phyloP scores from a whole-genome alignment of 2,113 vertebrate genomes.

The Megalops atlanticus region DNA sequence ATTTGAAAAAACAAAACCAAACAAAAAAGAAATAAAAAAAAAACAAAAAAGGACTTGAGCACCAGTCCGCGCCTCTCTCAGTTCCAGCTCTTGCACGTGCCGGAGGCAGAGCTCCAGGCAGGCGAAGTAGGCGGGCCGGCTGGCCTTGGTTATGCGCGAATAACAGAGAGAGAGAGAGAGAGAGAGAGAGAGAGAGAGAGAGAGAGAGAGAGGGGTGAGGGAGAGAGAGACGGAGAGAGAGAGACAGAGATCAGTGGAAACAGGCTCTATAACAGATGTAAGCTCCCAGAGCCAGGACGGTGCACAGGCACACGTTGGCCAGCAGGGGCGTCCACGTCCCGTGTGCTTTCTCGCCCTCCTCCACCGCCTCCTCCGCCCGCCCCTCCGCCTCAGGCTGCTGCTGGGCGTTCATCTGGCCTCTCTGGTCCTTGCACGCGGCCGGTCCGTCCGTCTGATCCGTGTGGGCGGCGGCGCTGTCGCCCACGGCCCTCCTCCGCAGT shows the following conservation, averaged over 20 bases:
- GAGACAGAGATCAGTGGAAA: conserved; percentile 79
- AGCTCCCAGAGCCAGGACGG: conserved; percentile 81
- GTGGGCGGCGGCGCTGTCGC: conserved; percentile 3
- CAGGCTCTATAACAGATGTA: conserved; percentile 90
- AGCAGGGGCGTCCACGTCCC: conserved; percentile 83
- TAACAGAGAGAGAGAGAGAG: neutral
- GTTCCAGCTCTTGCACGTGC: conserved; percentile 61
- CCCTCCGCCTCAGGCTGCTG: conserved; percentile 53
- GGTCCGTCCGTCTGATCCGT: conserved; percentile 31
- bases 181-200: neutral
- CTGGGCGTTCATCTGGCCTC: conserved; percentile 47
- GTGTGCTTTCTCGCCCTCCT: conserved; percentile 40
- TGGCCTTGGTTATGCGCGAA: conserved; percentile 40
- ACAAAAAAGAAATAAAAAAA: too few species aligned
- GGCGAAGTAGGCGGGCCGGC: conserved; percentile 38
- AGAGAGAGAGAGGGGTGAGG: conserved; percentile 17
- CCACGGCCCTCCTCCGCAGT: conserved; percentile 50
- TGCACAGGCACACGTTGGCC: conserved; percentile 85
- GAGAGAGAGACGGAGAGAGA: conserved; percentile 42
- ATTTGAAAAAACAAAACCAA: conserved; percentile 47
- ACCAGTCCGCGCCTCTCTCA: conserved; percentile 44
- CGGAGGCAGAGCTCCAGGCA: conserved; percentile 55
- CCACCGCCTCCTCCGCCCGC: conserved; percentile 48
- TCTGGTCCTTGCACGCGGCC: conserved; percentile 37
- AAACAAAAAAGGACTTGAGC: conserved; percentile 34